A percentile compares a stretch with the other conserved stretches of the same genome.
Evolutionary conservation across 1,140 invertebrate genomes (phyloP).

Genomic region (Saxidomus purpurata): DNA sequence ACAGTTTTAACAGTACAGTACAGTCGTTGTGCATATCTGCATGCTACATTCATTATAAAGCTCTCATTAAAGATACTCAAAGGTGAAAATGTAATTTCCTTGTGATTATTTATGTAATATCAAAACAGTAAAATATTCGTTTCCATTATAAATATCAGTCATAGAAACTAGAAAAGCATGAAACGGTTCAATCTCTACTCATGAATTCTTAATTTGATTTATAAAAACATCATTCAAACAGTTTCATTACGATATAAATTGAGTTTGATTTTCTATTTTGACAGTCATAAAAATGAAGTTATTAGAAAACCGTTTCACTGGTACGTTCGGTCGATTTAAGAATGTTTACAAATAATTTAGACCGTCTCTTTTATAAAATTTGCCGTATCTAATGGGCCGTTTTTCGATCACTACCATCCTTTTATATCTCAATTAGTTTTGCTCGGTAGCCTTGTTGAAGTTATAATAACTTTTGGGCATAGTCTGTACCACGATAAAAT

Average conservation of each 20-base stretch:
- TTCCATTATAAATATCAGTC: background rate
- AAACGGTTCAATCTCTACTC: background rate
- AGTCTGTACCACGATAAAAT: conserved; percentile 15
- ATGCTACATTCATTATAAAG: conserved; percentile 4
- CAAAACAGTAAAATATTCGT: background rate
- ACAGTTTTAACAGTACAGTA: background rate
- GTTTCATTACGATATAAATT: conserved; percentile 33
- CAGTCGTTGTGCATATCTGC: background rate
- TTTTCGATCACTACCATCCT: background rate
- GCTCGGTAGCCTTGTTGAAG: background rate
- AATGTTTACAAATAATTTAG: background rate
- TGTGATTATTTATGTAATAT: background rate
- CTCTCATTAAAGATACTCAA: background rate
- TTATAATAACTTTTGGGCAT: conserved; percentile 22
- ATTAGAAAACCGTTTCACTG: conserved; percentile 22
- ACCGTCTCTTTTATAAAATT: background rate
- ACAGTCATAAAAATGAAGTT: conserved; percentile 43
- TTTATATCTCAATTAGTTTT: conserved; percentile 45
- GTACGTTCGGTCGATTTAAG: background rate
- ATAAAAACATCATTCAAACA: conserved; percentile 19
- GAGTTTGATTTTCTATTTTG: conserved; percentile 45
- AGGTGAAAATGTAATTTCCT: background rate
- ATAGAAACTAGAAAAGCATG: background rate
- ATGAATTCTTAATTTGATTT: conserved; percentile 32
- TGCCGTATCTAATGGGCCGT: conserved; percentile 23